These are phyloP conservation scores for Zaprionus ornatus DNA, from an alignment of 1,140 invertebrate species.

Conservation along the genomic window DNA sequence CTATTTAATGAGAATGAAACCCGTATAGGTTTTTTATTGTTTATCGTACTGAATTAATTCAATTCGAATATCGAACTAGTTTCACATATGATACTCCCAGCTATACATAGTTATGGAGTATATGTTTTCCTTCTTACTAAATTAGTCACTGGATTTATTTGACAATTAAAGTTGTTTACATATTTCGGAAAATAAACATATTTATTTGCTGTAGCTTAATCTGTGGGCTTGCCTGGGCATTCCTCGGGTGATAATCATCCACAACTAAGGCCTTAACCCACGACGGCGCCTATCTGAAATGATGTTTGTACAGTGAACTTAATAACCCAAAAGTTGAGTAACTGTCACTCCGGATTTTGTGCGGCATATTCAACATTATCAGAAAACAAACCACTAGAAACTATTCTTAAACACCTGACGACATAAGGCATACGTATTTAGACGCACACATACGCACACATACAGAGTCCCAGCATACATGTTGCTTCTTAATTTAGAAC, in stretches of 20 bases:
- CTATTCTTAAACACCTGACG: conserved; percentile 80
- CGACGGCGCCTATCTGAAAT: conserved; percentile 29
- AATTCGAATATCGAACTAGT: background rate
- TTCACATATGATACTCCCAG: background rate
- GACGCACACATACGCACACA: conserved; percentile 6
- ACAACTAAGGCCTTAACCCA: background rate
- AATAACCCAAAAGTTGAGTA: conserved; percentile 34
- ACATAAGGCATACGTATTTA: conserved; percentile 45
- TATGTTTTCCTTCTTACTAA: background rate
- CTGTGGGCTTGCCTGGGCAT: background rate
- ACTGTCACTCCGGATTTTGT: conserved; percentile 41
- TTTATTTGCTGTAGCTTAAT: background rate
- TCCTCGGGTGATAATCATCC: background rate
- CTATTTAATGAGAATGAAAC: background rate
- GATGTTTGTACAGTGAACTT: conserved; percentile 1
- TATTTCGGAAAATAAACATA: background rate
- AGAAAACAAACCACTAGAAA: conserved; percentile 68
- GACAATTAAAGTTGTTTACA: background rate
- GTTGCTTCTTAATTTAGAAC: conserved; percentile 73
- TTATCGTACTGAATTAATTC: background rate
- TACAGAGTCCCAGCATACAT: background rate
- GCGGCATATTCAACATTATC: conserved; percentile 44
- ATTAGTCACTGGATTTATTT: background rate
- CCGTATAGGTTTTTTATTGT: background rate
- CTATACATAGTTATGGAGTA: background rate